Conservation (phyloP, 2,888 invertebrate species). For the Tiliacea aurago region DNA sequence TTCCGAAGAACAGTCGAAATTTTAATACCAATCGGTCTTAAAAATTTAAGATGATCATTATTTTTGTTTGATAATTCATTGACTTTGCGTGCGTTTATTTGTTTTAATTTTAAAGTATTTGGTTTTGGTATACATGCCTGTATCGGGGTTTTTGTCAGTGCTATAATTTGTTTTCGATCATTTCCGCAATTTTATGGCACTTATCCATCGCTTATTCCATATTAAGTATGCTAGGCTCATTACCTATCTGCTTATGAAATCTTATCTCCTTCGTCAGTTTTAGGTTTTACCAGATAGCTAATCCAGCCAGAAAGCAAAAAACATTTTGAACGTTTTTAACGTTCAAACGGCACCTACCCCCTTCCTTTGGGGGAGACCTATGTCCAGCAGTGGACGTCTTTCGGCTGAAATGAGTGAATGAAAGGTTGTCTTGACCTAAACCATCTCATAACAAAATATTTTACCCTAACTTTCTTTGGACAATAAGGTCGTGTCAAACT, state of each 20-base stretch:
- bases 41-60: not conserved
- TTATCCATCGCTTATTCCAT: not conserved
- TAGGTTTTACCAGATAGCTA: not conserved
- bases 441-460: slow-evolving; percentile 11
- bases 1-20: slow-evolving; percentile 20
- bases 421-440: not conserved
- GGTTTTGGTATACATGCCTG: slow-evolving; percentile 5
- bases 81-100: slow-evolving; percentile 13
- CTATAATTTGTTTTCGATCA: not conserved
- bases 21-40: not conserved
- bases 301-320: too few relatives aligned
- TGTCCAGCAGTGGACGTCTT: too few relatives aligned
- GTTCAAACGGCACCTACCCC: too few relatives aligned
- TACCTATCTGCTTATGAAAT: not conserved
- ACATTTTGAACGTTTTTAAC: too few relatives aligned
- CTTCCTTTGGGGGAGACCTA: too few relatives aligned
- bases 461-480: slow-evolving; percentile 12
- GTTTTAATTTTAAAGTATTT: slow-evolving; percentile 3
- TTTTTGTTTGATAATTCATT: slow-evolving; percentile 32
- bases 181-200: not conserved
- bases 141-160: not conserved
- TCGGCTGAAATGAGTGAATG: too few relatives aligned
- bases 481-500: slow-evolving; percentile 13
- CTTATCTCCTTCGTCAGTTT: not conserved
- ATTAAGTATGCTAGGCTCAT: not conserved